Percentiles rank a stretch among this genome's conserved stretches.
phyloP scores from a whole-genome alignment of 2,113 vertebrate genomes.

The Geococcyx californianus region DNA sequence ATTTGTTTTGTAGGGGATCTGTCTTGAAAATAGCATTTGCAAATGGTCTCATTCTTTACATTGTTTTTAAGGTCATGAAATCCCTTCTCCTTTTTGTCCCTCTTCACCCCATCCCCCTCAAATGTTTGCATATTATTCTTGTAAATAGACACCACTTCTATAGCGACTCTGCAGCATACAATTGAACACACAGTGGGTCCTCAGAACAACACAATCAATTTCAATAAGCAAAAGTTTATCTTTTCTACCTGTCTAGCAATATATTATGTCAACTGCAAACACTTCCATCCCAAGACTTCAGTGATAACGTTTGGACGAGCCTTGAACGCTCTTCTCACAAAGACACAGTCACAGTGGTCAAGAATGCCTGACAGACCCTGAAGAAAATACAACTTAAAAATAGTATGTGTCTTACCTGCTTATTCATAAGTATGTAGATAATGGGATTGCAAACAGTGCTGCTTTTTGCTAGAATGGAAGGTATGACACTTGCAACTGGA shows the following conservation, averaged over 20 bases:
- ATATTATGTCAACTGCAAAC: not conserved
- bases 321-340: not conserved
- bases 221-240: not conserved
- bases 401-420: slow-evolving; percentile 72
- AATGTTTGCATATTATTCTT: not conserved
- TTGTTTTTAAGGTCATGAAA: not conserved
- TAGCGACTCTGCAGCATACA: not conserved
- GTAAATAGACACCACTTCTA: not conserved
- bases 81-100: not conserved
- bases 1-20: not conserved
- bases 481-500: slow-evolving; percentile 79
- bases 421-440: slow-evolving; percentile 89
- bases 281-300: not conserved
- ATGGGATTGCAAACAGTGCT: slow-evolving; percentile 87
- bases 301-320: not conserved
- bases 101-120: rapidly evolving
- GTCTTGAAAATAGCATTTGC: not conserved
- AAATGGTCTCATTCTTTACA: not conserved
- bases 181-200: not conserved
- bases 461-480: slow-evolving; percentile 86
- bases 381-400: not conserved
- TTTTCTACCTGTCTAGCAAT: not conserved
- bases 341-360: not conserved
- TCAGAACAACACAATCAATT: not conserved
- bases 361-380: not conserved